A percentile compares a stretch with the other conserved stretches of the same genome.
phyloP scores from a whole-genome alignment of 2,888 invertebrate genomes.

The Eustalomyia histrio region DNA sequence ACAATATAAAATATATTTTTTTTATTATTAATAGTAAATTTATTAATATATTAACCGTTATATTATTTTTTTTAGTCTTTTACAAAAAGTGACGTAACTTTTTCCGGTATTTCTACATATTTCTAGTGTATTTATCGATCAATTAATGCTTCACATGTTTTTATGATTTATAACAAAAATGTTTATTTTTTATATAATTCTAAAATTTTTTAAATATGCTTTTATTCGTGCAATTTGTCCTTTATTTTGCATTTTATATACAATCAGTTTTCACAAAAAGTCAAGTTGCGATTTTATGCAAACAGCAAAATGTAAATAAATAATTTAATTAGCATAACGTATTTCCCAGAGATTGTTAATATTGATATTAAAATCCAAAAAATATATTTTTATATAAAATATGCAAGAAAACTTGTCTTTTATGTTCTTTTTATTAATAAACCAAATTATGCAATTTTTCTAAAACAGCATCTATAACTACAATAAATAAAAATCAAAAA shows the following conservation, averaged over 20 bases:
- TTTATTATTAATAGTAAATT: too few species aligned
- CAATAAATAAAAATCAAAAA: not conserved
- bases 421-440: not conserved
- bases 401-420: not conserved
- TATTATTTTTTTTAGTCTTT: too few species aligned
- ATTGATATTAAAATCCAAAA: not conserved
- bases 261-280: not conserved
- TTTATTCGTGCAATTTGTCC: not conserved
- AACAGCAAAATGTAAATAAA: not conserved
- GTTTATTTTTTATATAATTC: not conserved
- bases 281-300: slow-evolving; percentile 6
- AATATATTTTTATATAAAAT: not conserved
- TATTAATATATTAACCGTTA: too few species aligned
- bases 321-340: slow-evolving; percentile 3
- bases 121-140: not conserved
- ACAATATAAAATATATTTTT: too few species aligned
- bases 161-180: too few species aligned
- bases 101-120: not conserved
- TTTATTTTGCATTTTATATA: not conserved
- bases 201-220: not conserved
- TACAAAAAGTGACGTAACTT: not conserved
- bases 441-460: not conserved
- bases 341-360: not conserved
- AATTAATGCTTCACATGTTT: not conserved
- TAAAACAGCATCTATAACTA: not conserved